Conservation (phyloP, 2,797 vertebrate genomes). For the Zalophus californianus region DNA sequence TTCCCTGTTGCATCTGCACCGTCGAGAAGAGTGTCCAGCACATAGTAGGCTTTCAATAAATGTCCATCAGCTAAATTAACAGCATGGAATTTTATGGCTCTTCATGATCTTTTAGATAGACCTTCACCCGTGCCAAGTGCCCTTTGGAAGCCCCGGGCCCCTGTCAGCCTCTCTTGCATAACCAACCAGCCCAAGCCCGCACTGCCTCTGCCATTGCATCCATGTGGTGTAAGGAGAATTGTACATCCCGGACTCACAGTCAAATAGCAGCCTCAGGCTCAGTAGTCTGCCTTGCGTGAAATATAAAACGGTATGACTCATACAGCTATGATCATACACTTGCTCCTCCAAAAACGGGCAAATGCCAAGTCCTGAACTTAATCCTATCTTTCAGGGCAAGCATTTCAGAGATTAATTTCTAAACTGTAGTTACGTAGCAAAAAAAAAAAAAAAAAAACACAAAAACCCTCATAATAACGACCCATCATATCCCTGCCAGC, state of each 20-base stretch:
- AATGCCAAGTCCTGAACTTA: conserved; percentile 71
- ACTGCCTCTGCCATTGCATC: not conserved
- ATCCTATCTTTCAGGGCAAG: conserved; percentile 63
- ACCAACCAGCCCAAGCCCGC: not conserved
- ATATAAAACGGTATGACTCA: conserved; percentile 65
- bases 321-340: conserved; percentile 43
- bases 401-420: conserved; percentile 59
- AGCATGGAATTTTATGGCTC: not conserved
- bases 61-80: not conserved
- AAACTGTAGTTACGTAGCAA: conserved; percentile 32
- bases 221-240: not conserved
- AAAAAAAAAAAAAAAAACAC: not conserved
- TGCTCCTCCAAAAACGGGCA: conserved; percentile 52
- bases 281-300: conserved; percentile 15
- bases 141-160: not conserved
- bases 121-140: not conserved
- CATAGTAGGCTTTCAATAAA: not conserved
- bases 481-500: not conserved
- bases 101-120: not conserved
- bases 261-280: conserved; percentile 21
- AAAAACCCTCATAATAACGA: conserved; percentile 27
- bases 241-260: not conserved
- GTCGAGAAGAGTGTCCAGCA: not conserved
- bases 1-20: not conserved
- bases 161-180: not conserved